Base-by-base conservation (phyloP, 1,140 invertebrate species). In the Drosophila pruinosa region DNA sequence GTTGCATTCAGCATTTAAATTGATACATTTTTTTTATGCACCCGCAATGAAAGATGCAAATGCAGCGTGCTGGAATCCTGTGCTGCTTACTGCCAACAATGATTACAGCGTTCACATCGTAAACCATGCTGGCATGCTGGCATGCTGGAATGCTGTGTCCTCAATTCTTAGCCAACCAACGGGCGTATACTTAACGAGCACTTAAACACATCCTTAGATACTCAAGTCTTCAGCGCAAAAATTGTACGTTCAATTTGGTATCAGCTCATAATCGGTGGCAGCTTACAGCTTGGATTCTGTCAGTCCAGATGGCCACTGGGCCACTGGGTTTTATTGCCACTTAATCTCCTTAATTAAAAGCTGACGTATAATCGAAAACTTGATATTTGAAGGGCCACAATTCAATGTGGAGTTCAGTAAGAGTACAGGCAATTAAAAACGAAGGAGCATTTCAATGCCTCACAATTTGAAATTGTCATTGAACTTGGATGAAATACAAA, bases 341-440 rank as follows among this genome's bases (percentile, higher is more conserved):
- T 74, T 81, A 81, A 81, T 75, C 77, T 61, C 52, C 50, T 85
- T 86, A 85, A 85, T 85, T 85, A 85, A 86, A 85, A 71, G 65
- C 64, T 64, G 57, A 36, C 45, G 50, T 65, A 77, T 70, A 65
- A 85, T 77, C 52, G 68, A 69, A 64, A 77, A 62, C 75, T 39
- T 52, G 34, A 85, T 72, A 75, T 68, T 59, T 74, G 36, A 65
- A 38, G 36, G 58, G 63, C 59, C 63, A 39, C 63, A 65, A 75
- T 54, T 78, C 45, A 19, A 22, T 26, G 26, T 12, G 12, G 31
- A 3, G 12, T 3, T n/a, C 47, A 8, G 22, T 34, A 21, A 45
- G 41, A 17, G 21, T 6, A 7, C 7, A 2, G n/a, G 43, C 61
- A 71, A 71, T 64, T 64, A 71, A 50, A 38, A 2, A 7, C 15